Conservation (phyloP, 2,888 invertebrate genomes). For the Lysandra bellargus region DNA sequence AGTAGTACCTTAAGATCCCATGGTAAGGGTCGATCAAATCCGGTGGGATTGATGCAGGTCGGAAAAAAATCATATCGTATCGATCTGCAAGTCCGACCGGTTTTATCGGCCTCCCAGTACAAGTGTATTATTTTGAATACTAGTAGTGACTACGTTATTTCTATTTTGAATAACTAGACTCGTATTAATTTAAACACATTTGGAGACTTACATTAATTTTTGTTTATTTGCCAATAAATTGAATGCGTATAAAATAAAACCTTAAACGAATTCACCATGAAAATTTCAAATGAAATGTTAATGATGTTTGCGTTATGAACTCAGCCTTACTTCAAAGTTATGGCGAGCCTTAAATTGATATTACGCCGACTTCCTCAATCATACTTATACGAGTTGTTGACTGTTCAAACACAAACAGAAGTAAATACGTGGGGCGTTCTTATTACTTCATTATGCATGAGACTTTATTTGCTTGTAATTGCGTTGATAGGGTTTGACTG, state of each 20-base stretch:
- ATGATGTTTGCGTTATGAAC: slow-evolving; percentile 13
- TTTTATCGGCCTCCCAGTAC: no score
- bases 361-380: slow-evolving; percentile 35
- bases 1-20: no score
- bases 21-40: no score
- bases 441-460: slow-evolving; percentile 3
- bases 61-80: no score
- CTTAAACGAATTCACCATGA: neutral
- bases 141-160: no score
- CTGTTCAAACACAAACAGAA: slow-evolving; percentile 34
- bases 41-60: no score
- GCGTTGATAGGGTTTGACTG: neutral
- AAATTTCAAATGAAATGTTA: neutral
- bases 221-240: no score
- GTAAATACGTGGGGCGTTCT: slow-evolving; percentile 33
- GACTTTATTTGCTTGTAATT: neutral
- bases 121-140: no score
- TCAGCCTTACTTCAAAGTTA: slow-evolving; percentile 32
- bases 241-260: neutral
- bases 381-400: slow-evolving; percentile 36
- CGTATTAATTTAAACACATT: no score
- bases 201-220: no score
- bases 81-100: no score
- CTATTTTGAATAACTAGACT: no score
- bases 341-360: slow-evolving; percentile 36